phyloP scores from a whole-genome alignment of 2,797 vertebrate genomes.

The Notolepis coatsorum region DNA sequence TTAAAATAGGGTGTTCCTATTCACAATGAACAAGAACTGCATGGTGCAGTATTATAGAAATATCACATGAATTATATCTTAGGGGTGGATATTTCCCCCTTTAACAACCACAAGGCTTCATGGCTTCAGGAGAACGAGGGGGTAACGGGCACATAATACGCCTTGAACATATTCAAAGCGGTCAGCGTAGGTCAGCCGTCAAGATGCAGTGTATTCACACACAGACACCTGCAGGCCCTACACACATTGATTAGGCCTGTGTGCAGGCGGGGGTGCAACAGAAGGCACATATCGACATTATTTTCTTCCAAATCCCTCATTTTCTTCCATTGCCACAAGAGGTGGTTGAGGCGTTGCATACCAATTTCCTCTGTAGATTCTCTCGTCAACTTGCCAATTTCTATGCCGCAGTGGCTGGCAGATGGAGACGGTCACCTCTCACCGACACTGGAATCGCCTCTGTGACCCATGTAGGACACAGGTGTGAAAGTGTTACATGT shows the following conservation, averaged over 20 bases:
- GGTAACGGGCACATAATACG: too few species aligned
- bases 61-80: too few species aligned
- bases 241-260: not conserved
- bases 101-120: too few species aligned
- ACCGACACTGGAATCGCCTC: constrained; percentile 23
- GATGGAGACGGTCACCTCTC: constrained; percentile 42
- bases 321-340: constrained; percentile 17
- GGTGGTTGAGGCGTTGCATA: constrained; percentile 26
- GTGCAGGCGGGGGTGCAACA: not conserved
- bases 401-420: constrained; percentile 33
- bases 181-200: not conserved
- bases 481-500: constrained; percentile 17
- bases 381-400: constrained; percentile 63
- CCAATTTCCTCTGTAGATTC: constrained; percentile 47
- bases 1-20: too few species aligned
- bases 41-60: too few species aligned
- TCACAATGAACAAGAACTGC: too few species aligned
- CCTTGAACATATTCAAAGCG: too few species aligned
- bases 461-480: constrained; percentile 37
- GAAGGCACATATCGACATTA: not conserved
- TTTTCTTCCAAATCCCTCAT: not conserved
- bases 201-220: not conserved
- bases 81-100: too few species aligned
- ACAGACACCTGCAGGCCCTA: not conserved
- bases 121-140: too few species aligned